phyloP scores from a whole-genome alignment of 2,797 vertebrate genomes.

The Sebastolobus alascanus region DNA sequence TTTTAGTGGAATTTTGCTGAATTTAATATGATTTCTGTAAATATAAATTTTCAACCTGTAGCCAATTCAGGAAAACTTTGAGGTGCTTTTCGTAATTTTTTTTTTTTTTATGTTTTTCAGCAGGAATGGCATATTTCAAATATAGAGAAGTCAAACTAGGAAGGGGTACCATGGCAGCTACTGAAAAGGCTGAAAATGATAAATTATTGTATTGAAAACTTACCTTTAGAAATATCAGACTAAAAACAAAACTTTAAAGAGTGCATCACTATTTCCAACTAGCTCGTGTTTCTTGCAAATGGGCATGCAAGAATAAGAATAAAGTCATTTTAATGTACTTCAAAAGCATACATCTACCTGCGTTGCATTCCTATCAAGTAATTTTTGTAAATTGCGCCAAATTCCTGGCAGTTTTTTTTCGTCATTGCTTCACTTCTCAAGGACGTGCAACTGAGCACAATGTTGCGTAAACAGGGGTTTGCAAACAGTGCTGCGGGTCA shows the following conservation, averaged over 20 bases:
- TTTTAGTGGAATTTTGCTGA: background rate
- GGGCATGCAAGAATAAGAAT: background rate
- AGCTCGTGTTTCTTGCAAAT: background rate
- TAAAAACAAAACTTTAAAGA: background rate
- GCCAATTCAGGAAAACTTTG: background rate
- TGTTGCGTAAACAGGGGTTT: conserved; percentile 65
- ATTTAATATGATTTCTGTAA: background rate
- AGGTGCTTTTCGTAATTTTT: background rate
- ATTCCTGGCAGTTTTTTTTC: conserved; percentile 43
- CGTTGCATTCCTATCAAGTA: background rate
- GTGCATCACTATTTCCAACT: background rate
- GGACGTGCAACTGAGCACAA: conserved; percentile 43
- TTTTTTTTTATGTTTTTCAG: background rate
- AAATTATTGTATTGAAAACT: background rate
- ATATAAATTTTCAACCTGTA: conserved; percentile 3
- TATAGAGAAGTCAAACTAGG: background rate
- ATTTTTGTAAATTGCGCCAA: conserved; percentile 25
- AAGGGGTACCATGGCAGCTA: background rate
- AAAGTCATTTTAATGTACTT: background rate
- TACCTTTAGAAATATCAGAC: background rate
- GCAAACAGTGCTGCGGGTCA: conserved; percentile 63
- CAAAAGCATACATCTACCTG: conserved; percentile 17
- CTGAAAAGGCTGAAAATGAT: background rate
- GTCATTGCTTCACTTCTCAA: conserved; percentile 48
- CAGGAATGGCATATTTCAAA: background rate